phyloP scores from a whole-genome alignment of 64 coral and sea anemone genomes.

The Dendronephthya gigantea region DNA sequence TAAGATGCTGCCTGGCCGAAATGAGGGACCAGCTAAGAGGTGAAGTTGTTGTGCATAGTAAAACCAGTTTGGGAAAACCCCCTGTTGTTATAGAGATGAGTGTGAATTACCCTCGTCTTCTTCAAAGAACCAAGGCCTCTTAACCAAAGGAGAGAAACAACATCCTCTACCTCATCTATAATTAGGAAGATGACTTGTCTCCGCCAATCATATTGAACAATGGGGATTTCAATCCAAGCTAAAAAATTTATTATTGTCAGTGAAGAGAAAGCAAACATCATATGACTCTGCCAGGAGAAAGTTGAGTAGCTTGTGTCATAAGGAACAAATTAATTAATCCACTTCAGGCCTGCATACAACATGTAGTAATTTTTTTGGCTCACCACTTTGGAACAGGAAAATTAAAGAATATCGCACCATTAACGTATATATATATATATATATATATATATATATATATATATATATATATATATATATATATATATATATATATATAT shows the following conservation, averaged over 20 bases:
- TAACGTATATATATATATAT: slow-evolving; percentile 32
- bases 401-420: slow-evolving; percentile 10
- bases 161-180: no score
- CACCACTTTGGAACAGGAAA: not conserved
- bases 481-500: no score
- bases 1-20: not conserved
- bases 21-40: not conserved
- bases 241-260: not conserved
- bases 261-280: not conserved
- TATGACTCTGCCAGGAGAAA: slow-evolving; percentile 32
- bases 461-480: no score
- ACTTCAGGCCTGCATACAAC: slow-evolving; percentile 3
- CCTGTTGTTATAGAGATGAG: not conserved
- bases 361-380: slow-evolving; percentile 18
- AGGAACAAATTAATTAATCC: slow-evolving; percentile 40
- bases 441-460: no score
- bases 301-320: slow-evolving; percentile 32
- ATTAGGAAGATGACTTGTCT: not conserved
- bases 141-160: not conserved
- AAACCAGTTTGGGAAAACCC: not conserved
- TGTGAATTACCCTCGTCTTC: not conserved
- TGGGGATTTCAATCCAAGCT: not conserved
- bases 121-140: not conserved
- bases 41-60: not conserved
- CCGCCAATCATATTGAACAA: not conserved